A percentile compares a stretch with the other conserved stretches of the same genome.
Conservation (phyloP, 2,888 invertebrate genomes). For the Lithophane ornitopus region DNA sequence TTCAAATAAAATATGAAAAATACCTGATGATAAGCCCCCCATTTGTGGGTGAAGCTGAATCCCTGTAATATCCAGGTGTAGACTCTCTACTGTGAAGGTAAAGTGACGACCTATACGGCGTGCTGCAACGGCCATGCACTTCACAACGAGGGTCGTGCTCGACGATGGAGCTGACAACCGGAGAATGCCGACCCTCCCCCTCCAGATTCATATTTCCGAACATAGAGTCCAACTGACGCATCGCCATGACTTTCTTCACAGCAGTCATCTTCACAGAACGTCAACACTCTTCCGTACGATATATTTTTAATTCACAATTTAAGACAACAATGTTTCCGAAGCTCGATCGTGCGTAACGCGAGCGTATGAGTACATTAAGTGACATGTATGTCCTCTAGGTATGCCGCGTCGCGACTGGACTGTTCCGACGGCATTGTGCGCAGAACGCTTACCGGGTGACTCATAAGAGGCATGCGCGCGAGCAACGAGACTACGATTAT, state of each 20-base stretch:
- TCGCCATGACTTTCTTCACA: conserved; percentile 92
- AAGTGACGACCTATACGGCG: conserved; percentile 85
- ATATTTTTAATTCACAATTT: conserved; percentile 77
- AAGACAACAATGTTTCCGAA: conserved; percentile 66
- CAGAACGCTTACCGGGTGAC: conserved; percentile 86
- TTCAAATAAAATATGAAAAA: conserved; percentile 40
- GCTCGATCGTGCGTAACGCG: conserved; percentile 73
- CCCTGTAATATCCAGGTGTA: conserved; percentile 91
- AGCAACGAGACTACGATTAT: conserved; percentile 85
- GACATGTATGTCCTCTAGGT: conserved; percentile 89
- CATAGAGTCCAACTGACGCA: conserved; percentile 93
- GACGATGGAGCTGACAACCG: conserved; percentile 88
- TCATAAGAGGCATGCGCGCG: conserved; percentile 87
- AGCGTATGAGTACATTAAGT: conserved; percentile 78
- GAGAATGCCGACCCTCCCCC: conserved; percentile 84
- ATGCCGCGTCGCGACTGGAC: conserved; percentile 89
- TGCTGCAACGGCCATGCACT: conserved; percentile 92
- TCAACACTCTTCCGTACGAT: conserved; percentile 67
- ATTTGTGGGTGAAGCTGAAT: conserved; percentile 86
- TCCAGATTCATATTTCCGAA: conserved; percentile 92
- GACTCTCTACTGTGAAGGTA: conserved; percentile 88
- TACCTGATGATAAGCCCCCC: conserved; percentile 88
- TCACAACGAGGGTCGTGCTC: conserved; percentile 92
- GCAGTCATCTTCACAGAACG: conserved; percentile 82
- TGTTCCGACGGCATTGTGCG: conserved; percentile 87